phyloP scores from a whole-genome alignment of 1,140 invertebrate species.

The Sarcophaga bullata region DNA sequence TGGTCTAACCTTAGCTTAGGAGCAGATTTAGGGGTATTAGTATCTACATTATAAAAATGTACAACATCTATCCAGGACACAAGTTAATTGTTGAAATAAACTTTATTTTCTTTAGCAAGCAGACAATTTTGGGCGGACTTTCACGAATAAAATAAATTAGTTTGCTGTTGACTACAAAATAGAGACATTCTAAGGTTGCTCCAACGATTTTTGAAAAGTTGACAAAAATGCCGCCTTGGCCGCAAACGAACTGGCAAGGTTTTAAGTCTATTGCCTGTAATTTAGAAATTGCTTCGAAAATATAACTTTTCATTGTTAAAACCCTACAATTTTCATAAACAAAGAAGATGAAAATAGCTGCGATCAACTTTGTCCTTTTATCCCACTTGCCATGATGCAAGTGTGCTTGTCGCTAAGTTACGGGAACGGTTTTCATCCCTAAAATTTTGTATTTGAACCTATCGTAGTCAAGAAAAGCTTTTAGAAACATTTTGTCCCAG shows the following conservation, averaged over 20 bases:
- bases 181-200: not conserved
- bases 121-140: not conserved
- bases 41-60: no score
- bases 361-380: not conserved
- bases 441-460: constrained; percentile 5
- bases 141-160: not conserved
- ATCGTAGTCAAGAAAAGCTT: not conserved
- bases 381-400: constrained; percentile 22
- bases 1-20: not conserved
- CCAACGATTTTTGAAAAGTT: not conserved
- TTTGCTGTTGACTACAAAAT: constrained; percentile 9
- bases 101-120: not conserved
- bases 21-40: not conserved
- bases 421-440: constrained; percentile 23
- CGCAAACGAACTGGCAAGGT: no score
- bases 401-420: not conserved
- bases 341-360: constrained; percentile 5
- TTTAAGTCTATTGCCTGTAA: no score
- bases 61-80: not conserved
- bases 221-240: not conserved
- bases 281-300: no score
- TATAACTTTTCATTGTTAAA: not conserved
- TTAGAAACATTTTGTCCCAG: not conserved
- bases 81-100: not conserved
- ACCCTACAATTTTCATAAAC: not conserved